Conservation (phyloP, 2,888 invertebrate genomes). For the Zele albiditarsus region DNA sequence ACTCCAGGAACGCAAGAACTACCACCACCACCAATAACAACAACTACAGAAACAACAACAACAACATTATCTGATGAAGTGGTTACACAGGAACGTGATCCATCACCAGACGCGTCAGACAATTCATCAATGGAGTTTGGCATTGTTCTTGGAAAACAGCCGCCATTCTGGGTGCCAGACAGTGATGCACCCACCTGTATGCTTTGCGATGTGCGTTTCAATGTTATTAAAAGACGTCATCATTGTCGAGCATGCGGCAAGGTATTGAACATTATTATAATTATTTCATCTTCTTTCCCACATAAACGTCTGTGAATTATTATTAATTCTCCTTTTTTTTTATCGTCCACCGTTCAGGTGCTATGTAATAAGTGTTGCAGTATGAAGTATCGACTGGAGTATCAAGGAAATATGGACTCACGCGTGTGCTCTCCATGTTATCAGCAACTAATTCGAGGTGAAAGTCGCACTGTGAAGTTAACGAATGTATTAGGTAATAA, state of each 20-base stretch:
- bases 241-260: slow-evolving; percentile 92
- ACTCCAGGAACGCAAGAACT: slow-evolving; percentile 58
- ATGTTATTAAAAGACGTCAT: slow-evolving; percentile 86
- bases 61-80: neutral
- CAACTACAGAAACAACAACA: neutral
- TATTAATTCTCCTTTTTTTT: neutral
- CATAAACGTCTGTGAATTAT: slow-evolving; percentile 2
- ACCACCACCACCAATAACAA: slow-evolving; percentile 21
- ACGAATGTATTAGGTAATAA: too few species aligned
- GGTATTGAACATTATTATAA: slow-evolving; percentile 72
- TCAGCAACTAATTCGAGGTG: slow-evolving; percentile 76
- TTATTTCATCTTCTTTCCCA: neutral
- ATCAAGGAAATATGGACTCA: slow-evolving; percentile 83
- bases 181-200: slow-evolving; percentile 86
- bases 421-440: slow-evolving; percentile 85
- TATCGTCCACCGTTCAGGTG: slow-evolving; percentile 74
- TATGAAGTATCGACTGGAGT: slow-evolving; percentile 81
- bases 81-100: slow-evolving; percentile 50
- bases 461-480: slow-evolving; percentile 24
- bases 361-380: slow-evolving; percentile 86
- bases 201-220: slow-evolving; percentile 87
- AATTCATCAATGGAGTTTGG: slow-evolving; percentile 65
- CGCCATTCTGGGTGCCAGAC: slow-evolving; percentile 92
- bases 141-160: slow-evolving; percentile 80
- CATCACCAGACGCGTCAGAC: slow-evolving; percentile 65